Percentiles rank a stretch among this genome's conserved stretches.
Conservation (phyloP, 2,888 invertebrate genomes). For the Sericinus montela region DNA sequence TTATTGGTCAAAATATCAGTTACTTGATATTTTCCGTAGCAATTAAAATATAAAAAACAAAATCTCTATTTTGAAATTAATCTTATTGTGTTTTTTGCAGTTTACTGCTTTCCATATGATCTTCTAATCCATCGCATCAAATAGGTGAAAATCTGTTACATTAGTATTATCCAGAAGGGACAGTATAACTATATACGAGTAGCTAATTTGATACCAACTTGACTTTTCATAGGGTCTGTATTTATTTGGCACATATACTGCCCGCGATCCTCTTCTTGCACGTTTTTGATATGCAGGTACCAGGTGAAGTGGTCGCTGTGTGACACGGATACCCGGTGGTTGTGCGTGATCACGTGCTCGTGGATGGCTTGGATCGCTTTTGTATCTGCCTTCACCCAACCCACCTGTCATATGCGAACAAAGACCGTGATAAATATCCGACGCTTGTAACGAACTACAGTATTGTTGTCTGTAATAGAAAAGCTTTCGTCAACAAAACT, state of each 20-base stretch:
- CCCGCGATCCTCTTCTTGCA: constrained; percentile 89
- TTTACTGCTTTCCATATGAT: no score
- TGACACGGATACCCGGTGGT: constrained; percentile 87
- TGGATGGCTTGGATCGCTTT: constrained; percentile 92
- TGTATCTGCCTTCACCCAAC: constrained; percentile 91
- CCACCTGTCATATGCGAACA: constrained; percentile 78
- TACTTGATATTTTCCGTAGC: no score
- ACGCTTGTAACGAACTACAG: constrained; percentile 13
- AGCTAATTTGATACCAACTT: constrained; percentile 77
- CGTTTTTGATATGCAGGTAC: constrained; percentile 89
- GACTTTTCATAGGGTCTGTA: constrained; percentile 93
- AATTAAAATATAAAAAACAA: no score
- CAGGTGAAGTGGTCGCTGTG: constrained; percentile 89
- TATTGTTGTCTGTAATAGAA: constrained; percentile 14
- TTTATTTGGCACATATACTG: constrained; percentile 94
- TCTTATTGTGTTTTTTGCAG: no score
- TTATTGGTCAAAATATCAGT: no score
- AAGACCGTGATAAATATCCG: constrained; percentile 21
- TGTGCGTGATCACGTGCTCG: constrained; percentile 92
- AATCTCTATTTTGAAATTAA: no score
- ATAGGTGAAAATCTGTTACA: no score
- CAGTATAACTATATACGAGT: no score
- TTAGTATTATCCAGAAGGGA: no score
- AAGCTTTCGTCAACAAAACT: constrained; percentile 11
- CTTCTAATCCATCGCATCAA: no score